phyloP scores from a whole-genome alignment of 2,888 invertebrate genomes.

The Cephonodes hylas region DNA sequence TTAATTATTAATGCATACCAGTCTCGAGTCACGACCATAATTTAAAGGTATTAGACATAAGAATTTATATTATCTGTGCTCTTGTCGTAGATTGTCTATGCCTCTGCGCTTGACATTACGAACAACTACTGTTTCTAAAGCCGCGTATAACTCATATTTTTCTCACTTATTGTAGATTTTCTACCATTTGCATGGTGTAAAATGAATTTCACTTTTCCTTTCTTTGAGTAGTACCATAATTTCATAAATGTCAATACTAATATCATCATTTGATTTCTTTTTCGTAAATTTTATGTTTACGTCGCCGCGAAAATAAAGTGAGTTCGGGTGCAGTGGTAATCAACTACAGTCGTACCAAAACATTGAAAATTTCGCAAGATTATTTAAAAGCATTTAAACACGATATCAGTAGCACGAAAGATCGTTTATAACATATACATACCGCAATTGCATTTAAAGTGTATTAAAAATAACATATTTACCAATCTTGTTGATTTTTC shows the following conservation, averaged over 20 bases:
- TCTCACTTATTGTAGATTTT: not conserved
- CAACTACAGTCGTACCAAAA: not conserved
- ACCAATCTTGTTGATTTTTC: not conserved
- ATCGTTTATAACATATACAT: not conserved
- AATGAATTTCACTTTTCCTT: not conserved
- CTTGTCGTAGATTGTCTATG: not conserved
- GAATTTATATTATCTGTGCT: not conserved
- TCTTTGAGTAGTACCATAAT: not conserved
- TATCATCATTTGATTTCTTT: not conserved
- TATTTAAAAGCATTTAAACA: not conserved
- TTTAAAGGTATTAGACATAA: too few species aligned
- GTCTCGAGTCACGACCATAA: too few species aligned
- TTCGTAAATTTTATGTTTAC: not conserved
- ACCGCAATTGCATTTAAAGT: not conserved
- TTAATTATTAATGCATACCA: too few species aligned
- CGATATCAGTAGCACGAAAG: not conserved
- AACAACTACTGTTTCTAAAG: not conserved
- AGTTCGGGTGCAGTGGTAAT: not conserved
- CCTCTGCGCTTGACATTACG: not conserved
- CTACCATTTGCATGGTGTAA: not conserved
- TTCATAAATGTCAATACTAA: not conserved
- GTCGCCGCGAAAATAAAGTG: not conserved
- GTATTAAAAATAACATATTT: not conserved
- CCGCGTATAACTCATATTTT: not conserved
- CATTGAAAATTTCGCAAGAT: not conserved